Percentiles rank a stretch among this genome's conserved stretches.
Conservation (phyloP, 2,797 vertebrate genomes). For the Sebastes umbrosus region DNA sequence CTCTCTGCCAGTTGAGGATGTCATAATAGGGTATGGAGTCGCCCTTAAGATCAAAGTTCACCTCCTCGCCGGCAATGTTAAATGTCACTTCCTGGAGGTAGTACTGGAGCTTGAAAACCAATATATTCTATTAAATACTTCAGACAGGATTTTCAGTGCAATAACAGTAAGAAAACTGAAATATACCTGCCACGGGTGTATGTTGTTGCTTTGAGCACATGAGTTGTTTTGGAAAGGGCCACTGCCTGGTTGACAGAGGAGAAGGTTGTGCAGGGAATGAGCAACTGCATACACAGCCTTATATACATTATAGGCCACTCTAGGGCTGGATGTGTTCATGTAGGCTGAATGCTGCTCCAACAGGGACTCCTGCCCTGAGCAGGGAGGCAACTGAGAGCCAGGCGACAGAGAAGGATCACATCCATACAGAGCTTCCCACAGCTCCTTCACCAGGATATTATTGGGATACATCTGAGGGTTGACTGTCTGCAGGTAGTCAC, state of each 20-base stretch:
- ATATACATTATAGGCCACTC: slow-evolving; percentile 82
- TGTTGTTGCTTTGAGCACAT: slow-evolving; percentile 70
- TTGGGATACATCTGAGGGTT: slow-evolving; percentile 70
- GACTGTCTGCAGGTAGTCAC: slow-evolving; percentile 72
- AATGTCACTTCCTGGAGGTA: slow-evolving; percentile 80
- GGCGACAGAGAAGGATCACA: slow-evolving; percentile 56
- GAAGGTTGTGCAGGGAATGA: slow-evolving; percentile 80
- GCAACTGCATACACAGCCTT: slow-evolving; percentile 81
- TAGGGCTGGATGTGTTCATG: slow-evolving; percentile 80
- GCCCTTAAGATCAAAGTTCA: slow-evolving; percentile 82
- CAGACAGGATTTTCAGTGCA: not conserved
- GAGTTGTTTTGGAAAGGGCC: slow-evolving; percentile 77
- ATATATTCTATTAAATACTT: not conserved
- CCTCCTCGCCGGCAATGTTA: slow-evolving; percentile 71
- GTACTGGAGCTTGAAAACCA: slow-evolving; percentile 74
- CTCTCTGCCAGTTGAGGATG: slow-evolving; percentile 83
- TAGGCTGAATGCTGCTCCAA: slow-evolving; percentile 75
- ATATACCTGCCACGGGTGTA: slow-evolving; percentile 83
- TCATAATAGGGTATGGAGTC: slow-evolving; percentile 83
- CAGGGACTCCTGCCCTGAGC: slow-evolving; percentile 72
- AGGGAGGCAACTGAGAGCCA: slow-evolving; percentile 44
- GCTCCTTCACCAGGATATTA: slow-evolving; percentile 67
- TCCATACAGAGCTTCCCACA: slow-evolving; percentile 79
- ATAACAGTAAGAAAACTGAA: not conserved
- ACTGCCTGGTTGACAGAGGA: slow-evolving; percentile 68